Base-by-base conservation (phyloP, 2,888 invertebrate genomes). In the Cantharis lateralis region DNA sequence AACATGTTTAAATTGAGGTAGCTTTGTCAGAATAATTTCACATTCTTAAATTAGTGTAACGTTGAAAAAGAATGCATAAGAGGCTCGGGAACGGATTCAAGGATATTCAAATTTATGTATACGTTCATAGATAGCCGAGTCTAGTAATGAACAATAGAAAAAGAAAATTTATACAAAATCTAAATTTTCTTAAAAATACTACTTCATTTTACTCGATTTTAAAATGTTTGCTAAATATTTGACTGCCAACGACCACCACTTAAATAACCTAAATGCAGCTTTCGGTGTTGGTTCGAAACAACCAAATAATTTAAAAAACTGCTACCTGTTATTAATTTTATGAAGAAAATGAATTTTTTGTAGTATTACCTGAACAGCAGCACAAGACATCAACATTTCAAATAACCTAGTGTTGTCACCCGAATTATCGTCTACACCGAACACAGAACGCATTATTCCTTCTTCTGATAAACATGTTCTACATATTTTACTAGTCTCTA, bases 301-400 rank as follows among this genome's bases (percentile, higher is more conserved):
- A 66, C 3, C 18, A 2, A 48, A 48, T 48, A n/a, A 48, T 7
- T n/a, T n/a, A n/a, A n/a, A n/a, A 48, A 48, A 48, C n/a, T n/a
- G 9, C 48, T n/a, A 2, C n/a, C 9, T n/a, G n/a, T 1, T 5
- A 5, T 48, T n/a, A 48, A 48, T 7, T 48, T 48, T n/a, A 48
- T 48, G 7, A n/a, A 48, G 7, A 1, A 48, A 48, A n/a, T n/a
- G n/a, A n/a, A 48, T 48, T 48, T 32, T 66, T 20, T 28, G 24
- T 64, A 13, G 62, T 20, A 48, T 80, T 83, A 87, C 88, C 84
- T 88, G 86, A 28, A 88, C 83, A 66, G 87, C 85, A 70, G 88
- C 82, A 83, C 86, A 87, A 73, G 85, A 84, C 84, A 84, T 86
- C 24, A 88, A 82, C 86, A 88, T 87, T 82, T 88, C 86, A 77